A percentile compares a stretch with the other conserved stretches of the same genome.
Evolutionary conservation across 2,888 invertebrate genomes (phyloP).

Genomic region (Megamerina dolium): DNA sequence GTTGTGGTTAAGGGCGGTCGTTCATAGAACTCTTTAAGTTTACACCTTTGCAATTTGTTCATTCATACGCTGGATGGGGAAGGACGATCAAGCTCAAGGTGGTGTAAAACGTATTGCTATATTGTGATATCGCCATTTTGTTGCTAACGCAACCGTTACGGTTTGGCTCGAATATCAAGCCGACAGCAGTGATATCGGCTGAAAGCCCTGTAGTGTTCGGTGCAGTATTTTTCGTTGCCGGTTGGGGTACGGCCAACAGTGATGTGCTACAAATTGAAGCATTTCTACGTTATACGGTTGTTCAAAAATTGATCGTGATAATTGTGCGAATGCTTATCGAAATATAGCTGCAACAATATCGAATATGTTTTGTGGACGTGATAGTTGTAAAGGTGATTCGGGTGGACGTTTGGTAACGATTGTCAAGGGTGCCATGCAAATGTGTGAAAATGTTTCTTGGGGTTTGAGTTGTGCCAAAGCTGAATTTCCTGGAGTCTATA

Average conservation of each 20-base stretch:
- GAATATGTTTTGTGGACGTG: conserved; percentile 31
- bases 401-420: conserved; percentile 30
- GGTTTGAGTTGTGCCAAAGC: conserved; percentile 31
- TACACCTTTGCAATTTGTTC: too few species aligned
- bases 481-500: conserved; percentile 30
- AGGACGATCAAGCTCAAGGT: conserved; percentile 26
- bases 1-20: too few species aligned
- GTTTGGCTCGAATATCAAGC: conserved; percentile 23
- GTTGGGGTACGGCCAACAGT: conserved; percentile 25
- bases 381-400: conserved; percentile 34
- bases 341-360: conserved; percentile 23
- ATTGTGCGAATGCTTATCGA: conserved; percentile 22
- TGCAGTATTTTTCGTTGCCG: conserved; percentile 27
- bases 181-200: conserved; percentile 21
- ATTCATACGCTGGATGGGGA: too few species aligned
- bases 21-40: too few species aligned
- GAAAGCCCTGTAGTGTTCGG: neutral
- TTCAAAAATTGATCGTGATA: conserved; percentile 21
- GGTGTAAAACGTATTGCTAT: conserved; percentile 29
- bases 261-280: conserved; percentile 14
- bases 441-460: conserved; percentile 33
- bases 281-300: conserved; percentile 24
- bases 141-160: conserved; percentile 21
- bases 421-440: conserved; percentile 15
- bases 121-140: conserved; percentile 34